Conservation (phyloP, 1,140 invertebrate genomes). For the Drosophila repletoides region DNA sequence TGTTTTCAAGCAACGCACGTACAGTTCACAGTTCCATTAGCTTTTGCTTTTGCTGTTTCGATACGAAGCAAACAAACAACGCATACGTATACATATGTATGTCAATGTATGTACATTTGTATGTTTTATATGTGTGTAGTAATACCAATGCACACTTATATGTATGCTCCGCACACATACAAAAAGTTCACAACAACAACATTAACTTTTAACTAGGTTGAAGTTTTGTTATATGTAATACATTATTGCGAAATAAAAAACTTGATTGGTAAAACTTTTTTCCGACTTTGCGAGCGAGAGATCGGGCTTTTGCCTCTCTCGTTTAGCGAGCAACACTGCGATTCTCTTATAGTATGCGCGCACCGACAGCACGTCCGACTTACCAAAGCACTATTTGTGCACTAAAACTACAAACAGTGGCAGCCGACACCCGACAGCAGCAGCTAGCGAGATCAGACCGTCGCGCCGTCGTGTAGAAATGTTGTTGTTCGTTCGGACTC, state of each 20-base stretch:
- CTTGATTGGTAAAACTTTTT: slow-evolving; percentile 81
- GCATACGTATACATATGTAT: slow-evolving; percentile 19
- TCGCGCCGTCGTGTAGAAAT: slow-evolving; percentile 22
- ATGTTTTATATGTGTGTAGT: slow-evolving; percentile 6
- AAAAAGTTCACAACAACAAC: slow-evolving; percentile 71
- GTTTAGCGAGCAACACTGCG: slow-evolving; percentile 29
- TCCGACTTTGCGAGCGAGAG: slow-evolving; percentile 61
- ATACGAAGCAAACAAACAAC: slow-evolving; percentile 51
- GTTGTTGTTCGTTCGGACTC: slow-evolving; percentile 38
- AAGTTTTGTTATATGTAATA: slow-evolving; percentile 76
- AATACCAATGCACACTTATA: slow-evolving; percentile 37
- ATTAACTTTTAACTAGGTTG: slow-evolving; percentile 80
- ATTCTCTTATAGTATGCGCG: slow-evolving; percentile 30
- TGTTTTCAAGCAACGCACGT: slow-evolving; percentile 45
- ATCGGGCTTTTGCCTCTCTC: slow-evolving; percentile 58
- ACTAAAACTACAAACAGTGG: slow-evolving; percentile 37
- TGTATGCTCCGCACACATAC: slow-evolving; percentile 57
- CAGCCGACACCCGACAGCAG: slow-evolving; percentile 4
- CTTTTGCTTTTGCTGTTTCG: slow-evolving; percentile 52
- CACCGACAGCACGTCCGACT: slow-evolving; percentile 37
- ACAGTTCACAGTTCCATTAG: slow-evolving; percentile 56
- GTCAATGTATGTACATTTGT: slow-evolving; percentile 1
- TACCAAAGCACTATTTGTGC: slow-evolving; percentile 43
- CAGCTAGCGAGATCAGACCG: slow-evolving; percentile 32
- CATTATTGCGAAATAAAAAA: slow-evolving; percentile 81